A percentile compares a stretch with the other conserved stretches of the same genome.
phyloP scores from a whole-genome alignment of 2,797 vertebrate genomes.

The Spondyliosoma cantharus region DNA sequence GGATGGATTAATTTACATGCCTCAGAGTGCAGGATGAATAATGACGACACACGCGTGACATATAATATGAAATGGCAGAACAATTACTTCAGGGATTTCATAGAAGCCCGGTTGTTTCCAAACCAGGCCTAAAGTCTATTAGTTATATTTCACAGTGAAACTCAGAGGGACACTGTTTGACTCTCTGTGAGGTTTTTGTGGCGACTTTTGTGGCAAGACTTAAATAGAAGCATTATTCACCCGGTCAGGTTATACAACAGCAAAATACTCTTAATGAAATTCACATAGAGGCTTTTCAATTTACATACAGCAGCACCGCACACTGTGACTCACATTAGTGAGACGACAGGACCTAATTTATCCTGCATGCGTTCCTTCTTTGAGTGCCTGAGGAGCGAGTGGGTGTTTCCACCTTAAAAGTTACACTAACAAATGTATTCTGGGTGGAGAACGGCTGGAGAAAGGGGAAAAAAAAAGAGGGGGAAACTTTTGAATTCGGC shows the following conservation, averaged over 20 bases:
- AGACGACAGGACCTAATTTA: slow-evolving; percentile 20
- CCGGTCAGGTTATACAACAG: not conserved
- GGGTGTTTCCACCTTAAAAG: slow-evolving; percentile 23
- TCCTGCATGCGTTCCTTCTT: not conserved
- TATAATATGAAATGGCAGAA: no score
- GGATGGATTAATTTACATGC: no score
- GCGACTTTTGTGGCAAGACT: no score
- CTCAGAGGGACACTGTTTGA: not conserved
- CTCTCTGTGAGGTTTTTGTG: not conserved
- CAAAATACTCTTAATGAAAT: not conserved
- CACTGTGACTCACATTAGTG: slow-evolving; percentile 23
- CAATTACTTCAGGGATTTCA: no score
- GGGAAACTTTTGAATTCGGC: slow-evolving; percentile 8
- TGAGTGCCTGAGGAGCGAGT: slow-evolving; percentile 5
- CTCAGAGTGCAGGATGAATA: no score
- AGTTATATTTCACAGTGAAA: not conserved
- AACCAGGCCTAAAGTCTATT: no score
- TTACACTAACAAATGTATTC: slow-evolving; percentile 19
- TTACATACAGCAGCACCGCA: slow-evolving; percentile 10
- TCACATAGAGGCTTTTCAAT: slow-evolving; percentile 9
- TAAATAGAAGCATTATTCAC: slow-evolving; percentile 7
- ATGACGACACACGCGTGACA: no score
- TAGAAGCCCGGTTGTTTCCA: no score
- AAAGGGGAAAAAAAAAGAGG: not conserved
- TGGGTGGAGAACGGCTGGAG: not conserved